phyloP scores from a whole-genome alignment of 1,140 invertebrate genomes.

The Drosophila mayri region DNA sequence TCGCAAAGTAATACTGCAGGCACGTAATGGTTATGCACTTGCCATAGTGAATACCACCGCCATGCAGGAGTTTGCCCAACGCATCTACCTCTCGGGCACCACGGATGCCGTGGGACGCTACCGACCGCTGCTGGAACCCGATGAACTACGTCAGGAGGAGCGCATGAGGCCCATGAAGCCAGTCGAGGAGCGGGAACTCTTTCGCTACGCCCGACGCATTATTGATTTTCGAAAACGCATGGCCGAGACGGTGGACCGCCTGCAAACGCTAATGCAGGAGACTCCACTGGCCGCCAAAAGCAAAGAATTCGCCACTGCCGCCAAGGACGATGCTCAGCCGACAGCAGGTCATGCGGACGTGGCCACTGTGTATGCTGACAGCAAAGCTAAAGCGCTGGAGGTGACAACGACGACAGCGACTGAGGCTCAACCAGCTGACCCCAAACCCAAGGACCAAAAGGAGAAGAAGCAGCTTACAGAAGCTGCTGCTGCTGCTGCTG shows the following conservation, averaged over 20 bases:
- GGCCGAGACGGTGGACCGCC: slow-evolving; percentile 74
- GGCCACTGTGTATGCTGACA: background rate
- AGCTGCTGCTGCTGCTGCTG: background rate
- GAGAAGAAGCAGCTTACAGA: slow-evolving; percentile 10
- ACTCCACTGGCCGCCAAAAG: slow-evolving; percentile 2
- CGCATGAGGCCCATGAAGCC: slow-evolving; percentile 24
- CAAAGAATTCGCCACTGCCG: background rate
- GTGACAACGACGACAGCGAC: background rate
- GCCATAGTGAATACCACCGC: slow-evolving; percentile 69
- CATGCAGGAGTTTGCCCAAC: slow-evolving; percentile 74
- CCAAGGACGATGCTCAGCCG: background rate
- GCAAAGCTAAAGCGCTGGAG: background rate
- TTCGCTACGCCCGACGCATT: slow-evolving; percentile 66
- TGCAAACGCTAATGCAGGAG: slow-evolving; percentile 75
- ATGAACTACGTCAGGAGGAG: slow-evolving; percentile 37
- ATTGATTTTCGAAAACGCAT: slow-evolving; percentile 76
- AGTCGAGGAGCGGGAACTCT: slow-evolving; percentile 53
- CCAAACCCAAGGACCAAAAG: background rate
- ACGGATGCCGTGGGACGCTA: slow-evolving; percentile 39
- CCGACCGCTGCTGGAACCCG: slow-evolving; percentile 41
- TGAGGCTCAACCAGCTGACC: background rate
- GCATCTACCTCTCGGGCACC: slow-evolving; percentile 66
- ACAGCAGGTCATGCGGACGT: background rate
- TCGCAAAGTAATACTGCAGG: slow-evolving; percentile 24
- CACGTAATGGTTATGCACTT: slow-evolving; percentile 37